Base-by-base conservation (phyloP, 2,113 vertebrate species). In the Xyliphius kryptos region DNA sequence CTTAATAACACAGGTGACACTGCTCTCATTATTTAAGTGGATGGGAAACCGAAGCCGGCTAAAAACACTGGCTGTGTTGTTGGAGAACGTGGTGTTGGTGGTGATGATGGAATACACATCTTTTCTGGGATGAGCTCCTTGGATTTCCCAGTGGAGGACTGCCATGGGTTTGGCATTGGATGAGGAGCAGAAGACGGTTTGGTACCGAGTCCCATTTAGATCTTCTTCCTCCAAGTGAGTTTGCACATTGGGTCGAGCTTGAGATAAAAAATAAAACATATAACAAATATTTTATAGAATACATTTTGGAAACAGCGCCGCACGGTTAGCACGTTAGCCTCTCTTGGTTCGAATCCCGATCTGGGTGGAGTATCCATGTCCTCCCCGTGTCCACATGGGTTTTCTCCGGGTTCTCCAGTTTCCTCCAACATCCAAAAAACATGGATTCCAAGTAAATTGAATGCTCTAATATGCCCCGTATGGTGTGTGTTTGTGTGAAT, bases 11-110 rank as follows among this genome's bases (percentile, higher is more conserved):
- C 83, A 88, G 54, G 70, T 76, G 37, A 84, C 74, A 3, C 19
- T 71, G 49, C 79, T 79, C 12, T 81, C 71, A 1, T 83, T 77
- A 57, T 81, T 82, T 17, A 82, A 68, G 62, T 75, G 78, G 38
- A 82, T 75, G 48, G 85, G 81, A 68, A 86, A 83, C 26, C 36
- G 70, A 16, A 87, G 82, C 41, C 70, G 1, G 70, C 83, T 83
- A 72, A 26, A 68, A 51, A 68, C 41, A 47, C 71, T 81, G 63
- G n/a, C 62, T 49, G 81, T 86, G 44, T 77, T 78, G 44, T 85
- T 79, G 13, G 58, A 56, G 61, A 79, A 53, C 32, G 5, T 8
- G 0, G 66, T 59, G 22, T 61, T 47, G 7, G 2, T 76, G 10
- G 40, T 44, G 3, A 16, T 17, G 15, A 74, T 49, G 11, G 73